phyloP scores from a whole-genome alignment of 2,113 vertebrate genomes.

The Oxyura jamaicensis region DNA sequence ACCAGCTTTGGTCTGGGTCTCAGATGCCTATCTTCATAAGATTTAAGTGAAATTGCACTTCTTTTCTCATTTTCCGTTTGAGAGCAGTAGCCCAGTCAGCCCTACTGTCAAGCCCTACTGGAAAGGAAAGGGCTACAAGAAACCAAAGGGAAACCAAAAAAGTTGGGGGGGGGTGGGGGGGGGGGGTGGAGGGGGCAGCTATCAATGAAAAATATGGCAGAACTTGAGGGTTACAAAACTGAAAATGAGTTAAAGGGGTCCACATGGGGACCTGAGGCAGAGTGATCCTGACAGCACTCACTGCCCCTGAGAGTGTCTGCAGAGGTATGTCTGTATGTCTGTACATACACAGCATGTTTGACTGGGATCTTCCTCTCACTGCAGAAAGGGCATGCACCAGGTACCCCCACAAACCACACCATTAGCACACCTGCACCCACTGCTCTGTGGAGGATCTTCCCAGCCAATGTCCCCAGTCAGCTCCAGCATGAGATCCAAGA shows the following conservation, averaged over 20 bases:
- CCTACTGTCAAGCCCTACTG: not conserved
- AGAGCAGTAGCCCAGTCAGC: not conserved
- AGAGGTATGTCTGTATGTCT: not conserved
- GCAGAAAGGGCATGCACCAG: not conserved
- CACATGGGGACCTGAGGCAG: not conserved
- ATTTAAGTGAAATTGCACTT: not conserved
- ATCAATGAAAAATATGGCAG: not conserved
- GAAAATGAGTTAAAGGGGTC: not conserved
- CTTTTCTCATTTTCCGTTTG: not conserved
- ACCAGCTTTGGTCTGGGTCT: not conserved
- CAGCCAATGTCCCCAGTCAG: rapidly evolving
- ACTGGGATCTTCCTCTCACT: not conserved
- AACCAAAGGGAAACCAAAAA: not conserved
- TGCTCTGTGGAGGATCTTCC: not conserved
- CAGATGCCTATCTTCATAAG: not conserved
- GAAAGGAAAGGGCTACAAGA: not conserved
- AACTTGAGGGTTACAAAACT: not conserved
- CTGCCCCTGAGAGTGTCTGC: not conserved
- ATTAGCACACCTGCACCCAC: not conserved
- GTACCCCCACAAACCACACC: not conserved
- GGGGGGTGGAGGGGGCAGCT: too few relatives aligned
- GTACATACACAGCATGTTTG: not conserved
- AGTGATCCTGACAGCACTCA: not conserved
- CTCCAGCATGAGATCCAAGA: not conserved
- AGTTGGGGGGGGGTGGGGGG: not conserved